Evolutionary conservation across 1,140 invertebrate species (phyloP).

Genomic region (Danaus melanippus): DNA sequence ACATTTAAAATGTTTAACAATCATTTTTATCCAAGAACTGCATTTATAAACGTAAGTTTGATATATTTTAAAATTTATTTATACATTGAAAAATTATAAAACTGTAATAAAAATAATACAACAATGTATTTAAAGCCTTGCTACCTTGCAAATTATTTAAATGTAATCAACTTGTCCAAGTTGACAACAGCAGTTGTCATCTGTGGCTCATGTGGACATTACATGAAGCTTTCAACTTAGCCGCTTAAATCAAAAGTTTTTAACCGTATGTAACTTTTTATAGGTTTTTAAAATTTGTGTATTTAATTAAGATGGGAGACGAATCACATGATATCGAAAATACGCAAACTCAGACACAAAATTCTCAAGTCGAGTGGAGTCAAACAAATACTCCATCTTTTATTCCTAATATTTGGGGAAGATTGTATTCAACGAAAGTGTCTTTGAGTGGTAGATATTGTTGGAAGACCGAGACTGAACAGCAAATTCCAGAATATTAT

Average conservation of each 20-base stretch:
- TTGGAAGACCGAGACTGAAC: slow-evolving; percentile 30
- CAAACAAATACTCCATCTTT: slow-evolving; percentile 46
- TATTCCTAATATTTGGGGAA: slow-evolving; percentile 66
- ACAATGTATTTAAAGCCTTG: too few species aligned
- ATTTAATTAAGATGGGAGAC: slow-evolving; percentile 36
- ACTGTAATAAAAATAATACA: too few species aligned
- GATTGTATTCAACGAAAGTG: slow-evolving; percentile 53
- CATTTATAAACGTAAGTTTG: too few species aligned
- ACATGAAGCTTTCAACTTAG: slow-evolving; percentile 1
- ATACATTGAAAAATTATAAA: too few species aligned
- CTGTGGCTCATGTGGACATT: background rate
- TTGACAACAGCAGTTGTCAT: background rate
- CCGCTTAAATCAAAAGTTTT: slow-evolving; percentile 10
- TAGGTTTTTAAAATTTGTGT: slow-evolving; percentile 4
- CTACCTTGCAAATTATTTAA: too few species aligned
- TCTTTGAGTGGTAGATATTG: slow-evolving; percentile 36
- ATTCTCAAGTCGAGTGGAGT: slow-evolving; percentile 66
- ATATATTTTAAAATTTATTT: too few species aligned
- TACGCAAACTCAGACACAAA: slow-evolving; percentile 67
- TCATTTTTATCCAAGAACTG: too few species aligned
- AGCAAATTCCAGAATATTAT: slow-evolving; percentile 46
- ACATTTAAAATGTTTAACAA: too few species aligned
- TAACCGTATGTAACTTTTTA: slow-evolving; percentile 7
- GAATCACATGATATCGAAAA: slow-evolving; percentile 40
- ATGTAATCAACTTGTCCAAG: too few species aligned